These are phyloP conservation scores for Clostera curtula DNA, from an alignment of 2,888 invertebrate genomes.

Conservation along the genomic window DNA sequence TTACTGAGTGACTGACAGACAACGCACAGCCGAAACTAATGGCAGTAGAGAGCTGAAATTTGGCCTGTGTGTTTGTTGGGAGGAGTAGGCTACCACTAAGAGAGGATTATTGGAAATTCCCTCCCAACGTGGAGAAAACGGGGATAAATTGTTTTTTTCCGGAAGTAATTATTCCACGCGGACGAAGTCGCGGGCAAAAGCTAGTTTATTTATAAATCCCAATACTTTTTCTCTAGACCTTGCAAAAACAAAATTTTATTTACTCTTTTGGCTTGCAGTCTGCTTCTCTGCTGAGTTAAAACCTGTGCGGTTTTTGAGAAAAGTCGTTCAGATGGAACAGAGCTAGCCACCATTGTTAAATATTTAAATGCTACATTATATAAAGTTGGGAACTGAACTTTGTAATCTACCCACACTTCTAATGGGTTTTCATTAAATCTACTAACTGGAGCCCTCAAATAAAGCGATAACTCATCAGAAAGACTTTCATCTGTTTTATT, in stretches of 20 bases:
- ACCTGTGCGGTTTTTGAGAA: constrained; percentile 11
- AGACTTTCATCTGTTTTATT: constrained; percentile 17
- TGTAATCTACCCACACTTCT: constrained; percentile 19
- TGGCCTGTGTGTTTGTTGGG: too few relatives aligned
- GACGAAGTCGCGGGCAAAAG: too few relatives aligned
- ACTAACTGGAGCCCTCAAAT: constrained; percentile 14
- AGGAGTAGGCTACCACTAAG: too few relatives aligned
- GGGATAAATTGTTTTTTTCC: too few relatives aligned
- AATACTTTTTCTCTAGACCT: constrained; percentile 3
- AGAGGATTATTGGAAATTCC: too few relatives aligned
- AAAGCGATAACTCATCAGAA: constrained; percentile 16
- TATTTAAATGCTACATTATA: constrained; percentile 18
- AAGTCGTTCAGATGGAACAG: constrained; percentile 15
- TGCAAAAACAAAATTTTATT: constrained; percentile 6
- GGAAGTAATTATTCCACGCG: too few relatives aligned
- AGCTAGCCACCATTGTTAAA: constrained; percentile 19
- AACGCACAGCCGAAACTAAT: too few relatives aligned
- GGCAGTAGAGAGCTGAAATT: too few relatives aligned
- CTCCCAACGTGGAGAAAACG: too few relatives aligned
- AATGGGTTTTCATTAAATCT: constrained; percentile 19
- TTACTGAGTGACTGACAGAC: too few relatives aligned
- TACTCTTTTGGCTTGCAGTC: constrained; percentile 8
- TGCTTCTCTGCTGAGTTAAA: constrained; percentile 8
- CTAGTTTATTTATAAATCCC: neutral
- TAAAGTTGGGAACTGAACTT: constrained; percentile 19